Base-by-base conservation (phyloP, 92 coral and sea anemone genomes). In the Epizoanthus ramosus region DNA sequence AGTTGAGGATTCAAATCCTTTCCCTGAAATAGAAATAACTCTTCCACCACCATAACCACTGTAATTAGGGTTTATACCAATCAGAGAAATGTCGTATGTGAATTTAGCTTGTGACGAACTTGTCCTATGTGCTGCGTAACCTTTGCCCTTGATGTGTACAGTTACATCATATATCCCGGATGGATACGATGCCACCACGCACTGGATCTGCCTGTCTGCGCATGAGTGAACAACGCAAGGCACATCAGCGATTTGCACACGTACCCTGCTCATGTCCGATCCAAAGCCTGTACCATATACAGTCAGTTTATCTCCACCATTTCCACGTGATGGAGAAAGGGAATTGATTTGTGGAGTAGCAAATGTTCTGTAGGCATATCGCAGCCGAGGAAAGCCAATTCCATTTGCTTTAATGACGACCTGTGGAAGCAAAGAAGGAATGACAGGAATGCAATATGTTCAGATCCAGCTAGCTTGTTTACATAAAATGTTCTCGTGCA, bases 11-110 rank as follows among this genome's bases (percentile, higher is more conserved):
- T 86, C 77, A 72, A 90, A 92, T 12, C 98, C 97, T 2, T 80
- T 63, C 28, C 98, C 98, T 60, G 81, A 75, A n/a, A 95, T 68
- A 0, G 90, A 68, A 2, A 92, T 39, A 16, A 83, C n/a, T 68
- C 87, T 83, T 14, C 98, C 98, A 37, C 98, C 98, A 71, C 98
- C 98, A 47, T 79, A 87, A 2, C 98, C 92, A 68, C 94, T 77
- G 22, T 88, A 87, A 25, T 53, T 76, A 3, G 91, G 90, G 3
- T 79, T 45, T 10, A 90, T 83, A 63, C 81, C 87, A 18, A 56
- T 72, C 22, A 95, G 63, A 35, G 87, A 60, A 15, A 92, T 83
- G 45, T 88, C 90, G 64, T 95, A 92, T 13, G 80, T 75, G 88
- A 92, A 90, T 63, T 53, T 82, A 31, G 83, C 72, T 19, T 86